phyloP scores from a whole-genome alignment of 2,797 vertebrate species.

The Microcaecilia unicolor region DNA sequence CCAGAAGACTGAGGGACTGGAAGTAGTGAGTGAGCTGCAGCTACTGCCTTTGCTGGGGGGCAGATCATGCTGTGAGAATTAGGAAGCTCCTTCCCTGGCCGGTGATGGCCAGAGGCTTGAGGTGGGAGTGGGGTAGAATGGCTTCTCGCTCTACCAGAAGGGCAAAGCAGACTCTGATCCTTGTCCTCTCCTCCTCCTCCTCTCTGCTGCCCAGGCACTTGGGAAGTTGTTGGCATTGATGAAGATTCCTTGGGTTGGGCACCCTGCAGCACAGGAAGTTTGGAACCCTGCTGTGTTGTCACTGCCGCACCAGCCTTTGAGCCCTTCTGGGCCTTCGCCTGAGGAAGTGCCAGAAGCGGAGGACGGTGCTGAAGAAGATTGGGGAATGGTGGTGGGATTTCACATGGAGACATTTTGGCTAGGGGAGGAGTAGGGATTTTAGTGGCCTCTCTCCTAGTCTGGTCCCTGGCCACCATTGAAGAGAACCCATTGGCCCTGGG shows the following conservation, averaged over 20 bases:
- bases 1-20: slow-evolving; percentile 48
- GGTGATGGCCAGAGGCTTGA: slow-evolving; percentile 69
- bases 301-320: neutral
- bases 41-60: slow-evolving; percentile 24
- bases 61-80: slow-evolving; percentile 57
- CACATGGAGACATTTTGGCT: slow-evolving; percentile 69
- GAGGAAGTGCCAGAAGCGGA: slow-evolving; percentile 80
- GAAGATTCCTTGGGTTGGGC: slow-evolving; percentile 42
- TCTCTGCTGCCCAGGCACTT: slow-evolving; percentile 56
- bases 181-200: slow-evolving; percentile 53
- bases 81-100: slow-evolving; percentile 70
- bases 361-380: slow-evolving; percentile 85
- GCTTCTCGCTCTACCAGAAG: slow-evolving; percentile 70
- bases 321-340: slow-evolving; percentile 64
- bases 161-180: too few relatives aligned
- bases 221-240: slow-evolving; percentile 42
- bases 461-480: slow-evolving; percentile 44
- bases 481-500: slow-evolving; percentile 16
- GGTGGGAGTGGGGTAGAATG: slow-evolving; percentile 86
- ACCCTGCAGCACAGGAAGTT: slow-evolving; percentile 47
- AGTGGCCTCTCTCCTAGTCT: slow-evolving; percentile 32
- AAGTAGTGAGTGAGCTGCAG: slow-evolving; percentile 4
- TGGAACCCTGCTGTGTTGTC: slow-evolving; percentile 40
- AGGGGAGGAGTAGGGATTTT: slow-evolving; percentile 54
- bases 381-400: slow-evolving; percentile 84